Evolutionary conservation across 2,797 vertebrate species (phyloP), one percentile per base, ranked within the genome.

Genomic region (Gila robusta): DNA sequence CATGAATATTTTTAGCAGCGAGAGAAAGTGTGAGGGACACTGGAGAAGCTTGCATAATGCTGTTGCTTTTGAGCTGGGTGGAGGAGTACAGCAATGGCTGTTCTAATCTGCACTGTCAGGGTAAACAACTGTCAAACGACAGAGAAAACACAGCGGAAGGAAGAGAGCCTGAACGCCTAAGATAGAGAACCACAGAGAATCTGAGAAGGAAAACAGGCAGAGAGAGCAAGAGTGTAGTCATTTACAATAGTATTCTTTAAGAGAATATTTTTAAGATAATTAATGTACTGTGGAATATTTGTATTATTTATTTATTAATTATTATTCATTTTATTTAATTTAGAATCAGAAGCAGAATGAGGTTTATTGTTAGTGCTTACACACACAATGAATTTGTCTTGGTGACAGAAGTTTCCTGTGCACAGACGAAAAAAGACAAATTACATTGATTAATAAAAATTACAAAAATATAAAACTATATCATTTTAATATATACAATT

Each of bases 1-100:
- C 44, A 17, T 21, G 56, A 83, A 86, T 85, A 77, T 74, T 88
- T 82, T 84, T 81, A 82, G 67, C 56, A 67, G 49, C 9, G 37
- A 44, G 32, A 54, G 52, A 72, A 23, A 72, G 86, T 83, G 64
- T 47, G 69, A 47, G 66, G 80, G 83, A 71, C 74, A 83, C 39
- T 59, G 49, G 72, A 56, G 67, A 11, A 35, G 79, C 67, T 80
- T 86, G 86, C 72, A 49, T 73, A 86, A 84, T 76, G 49, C 47
- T 82, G 73, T 77, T 83, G 82, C 28, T 59, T 79, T 86, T 82
- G 32, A 35, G 21, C 56, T 41, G 26, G 64, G 39, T n/a, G 70
- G 35, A 54, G 82, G 73, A 56, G 67, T n/a, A 54, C 19, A 89
- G 90, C 39, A 88, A 88, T 54, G 32, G 14, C 79, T 91, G 91